Base-by-base conservation (phyloP, 2,113 vertebrate genomes). In the Microcebus ravelobensis region DNA sequence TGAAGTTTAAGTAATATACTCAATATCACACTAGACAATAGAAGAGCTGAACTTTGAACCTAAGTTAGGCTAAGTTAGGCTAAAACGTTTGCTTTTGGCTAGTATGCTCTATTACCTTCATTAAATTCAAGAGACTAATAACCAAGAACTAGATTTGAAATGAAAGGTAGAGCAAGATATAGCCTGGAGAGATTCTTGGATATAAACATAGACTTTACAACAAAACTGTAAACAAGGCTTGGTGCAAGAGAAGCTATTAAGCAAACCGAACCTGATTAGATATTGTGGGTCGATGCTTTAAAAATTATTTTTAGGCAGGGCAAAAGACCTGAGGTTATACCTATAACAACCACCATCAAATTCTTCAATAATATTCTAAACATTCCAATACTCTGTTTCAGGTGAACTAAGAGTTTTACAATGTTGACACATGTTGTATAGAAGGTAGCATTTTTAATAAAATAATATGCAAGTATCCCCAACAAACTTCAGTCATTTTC, bases 131-230 rank as follows among this genome's bases (percentile, higher is more conserved):
- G 29, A 34, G 29, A 6, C 48, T 77, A 94, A 88, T 94, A 59
- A 91, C 27, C 29, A 82, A 73, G 50, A 95, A 52, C 20, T 50
- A 85, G 27, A 82, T 86, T 92, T 50, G 59, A 86, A 96, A 90
- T 95, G 36, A 92, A 94, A 94, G 36, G 5, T 7, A 67, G 17
- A 93, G 18, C 29, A 86, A 86, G 11, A 52, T 82, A 6, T 29
- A 89, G 23, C 29, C 27, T 36, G 29, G n/a, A 94, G 29, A 67
- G 21, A 61, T 80, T 79, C 39, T 65, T 84, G 55, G 34, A 87
- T 73, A 21, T n/a, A 87, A 96, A 91, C 21, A 45, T 55, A 25
- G 1, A 91, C 12, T 95, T 76, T n/a, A 42, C 59, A 76, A 81
- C 21, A 42, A 21, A 91, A n/a, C 9, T 91, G 7, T 91, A 34